These are phyloP conservation scores for Pycnonotus jocosus DNA, from an alignment of 2,113 vertebrate genomes.

Conservation along the genomic window DNA sequence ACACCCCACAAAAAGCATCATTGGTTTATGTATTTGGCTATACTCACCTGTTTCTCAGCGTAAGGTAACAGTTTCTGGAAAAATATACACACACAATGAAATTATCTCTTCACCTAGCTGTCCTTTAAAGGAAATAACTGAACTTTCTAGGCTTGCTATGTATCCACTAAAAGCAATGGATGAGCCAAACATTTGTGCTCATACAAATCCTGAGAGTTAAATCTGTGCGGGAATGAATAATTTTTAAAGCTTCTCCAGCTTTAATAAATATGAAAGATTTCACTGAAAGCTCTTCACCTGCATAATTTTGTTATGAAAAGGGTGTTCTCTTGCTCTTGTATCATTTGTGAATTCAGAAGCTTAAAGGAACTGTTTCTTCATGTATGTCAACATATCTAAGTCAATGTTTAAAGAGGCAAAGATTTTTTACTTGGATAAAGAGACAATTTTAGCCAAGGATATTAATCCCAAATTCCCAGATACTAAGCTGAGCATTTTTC, in stretches of 20 bases:
- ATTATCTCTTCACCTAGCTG: not conserved
- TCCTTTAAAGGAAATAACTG: not conserved
- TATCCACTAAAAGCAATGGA: not conserved
- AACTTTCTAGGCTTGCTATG: not conserved
- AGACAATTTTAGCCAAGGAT: not conserved
- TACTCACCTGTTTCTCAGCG: not conserved
- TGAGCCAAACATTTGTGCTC: not conserved
- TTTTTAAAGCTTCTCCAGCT: not conserved
- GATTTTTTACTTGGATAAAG: not conserved
- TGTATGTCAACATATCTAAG: not conserved
- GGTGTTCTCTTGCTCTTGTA: not conserved
- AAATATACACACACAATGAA: not conserved
- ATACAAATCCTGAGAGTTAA: not conserved
- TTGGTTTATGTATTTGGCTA: not conserved
- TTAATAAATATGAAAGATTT: not conserved
- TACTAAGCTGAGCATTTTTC: not conserved
- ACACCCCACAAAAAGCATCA: not conserved
- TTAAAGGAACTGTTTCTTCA: not conserved
- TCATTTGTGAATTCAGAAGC: not conserved
- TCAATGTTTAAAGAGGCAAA: not conserved
- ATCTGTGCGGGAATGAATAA: not conserved
- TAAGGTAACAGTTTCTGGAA: not conserved
- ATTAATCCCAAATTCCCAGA: not conserved
- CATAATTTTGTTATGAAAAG: not conserved
- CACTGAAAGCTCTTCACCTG: not conserved